Percentiles rank a stretch among this genome's conserved stretches.
phyloP scores from a whole-genome alignment of 2,888 invertebrate genomes.

The Operophtera brumata region DNA sequence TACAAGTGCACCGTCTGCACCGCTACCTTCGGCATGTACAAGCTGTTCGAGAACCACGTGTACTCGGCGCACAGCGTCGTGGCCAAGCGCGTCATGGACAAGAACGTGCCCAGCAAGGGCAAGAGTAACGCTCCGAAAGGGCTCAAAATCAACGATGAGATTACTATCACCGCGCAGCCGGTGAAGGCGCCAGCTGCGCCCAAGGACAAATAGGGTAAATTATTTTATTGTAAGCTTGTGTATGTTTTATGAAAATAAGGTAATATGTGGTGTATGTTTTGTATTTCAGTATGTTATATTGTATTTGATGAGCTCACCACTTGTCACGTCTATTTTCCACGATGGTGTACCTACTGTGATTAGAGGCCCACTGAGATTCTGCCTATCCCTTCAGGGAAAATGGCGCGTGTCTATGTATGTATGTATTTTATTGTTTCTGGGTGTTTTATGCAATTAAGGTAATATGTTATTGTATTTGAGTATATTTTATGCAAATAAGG shows the following conservation, averaged over 20 bases:
- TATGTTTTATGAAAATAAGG: not conserved
- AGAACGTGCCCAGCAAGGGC: constrained; percentile 53
- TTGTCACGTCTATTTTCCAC: no score
- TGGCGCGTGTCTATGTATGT: no score
- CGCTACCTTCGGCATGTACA: constrained; percentile 97
- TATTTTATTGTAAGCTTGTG: not conserved
- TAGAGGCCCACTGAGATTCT: no score
- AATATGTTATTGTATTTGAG: no score
- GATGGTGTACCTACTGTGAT: no score
- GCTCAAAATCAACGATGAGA: constrained; percentile 93
- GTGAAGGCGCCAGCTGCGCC: constrained; percentile 60
- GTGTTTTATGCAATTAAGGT: no score
- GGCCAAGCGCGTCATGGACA: constrained; percentile 84
- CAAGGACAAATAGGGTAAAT: constrained; percentile 53
- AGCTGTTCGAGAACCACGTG: constrained; percentile 96
- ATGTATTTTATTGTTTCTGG: no score
- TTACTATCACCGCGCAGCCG: constrained; percentile 93
- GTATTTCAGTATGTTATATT: no score
- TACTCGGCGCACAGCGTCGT: constrained; percentile 96
- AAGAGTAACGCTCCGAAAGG: constrained; percentile 77
- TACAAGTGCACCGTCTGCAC: constrained; percentile 98
- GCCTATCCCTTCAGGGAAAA: no score
- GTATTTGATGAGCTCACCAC: no score
- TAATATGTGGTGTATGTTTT: no score
- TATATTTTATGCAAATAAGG: no score